Evolutionary conservation across 1,140 invertebrate genomes (phyloP).

Genomic region (Temnothorax longispinosus): DNA sequence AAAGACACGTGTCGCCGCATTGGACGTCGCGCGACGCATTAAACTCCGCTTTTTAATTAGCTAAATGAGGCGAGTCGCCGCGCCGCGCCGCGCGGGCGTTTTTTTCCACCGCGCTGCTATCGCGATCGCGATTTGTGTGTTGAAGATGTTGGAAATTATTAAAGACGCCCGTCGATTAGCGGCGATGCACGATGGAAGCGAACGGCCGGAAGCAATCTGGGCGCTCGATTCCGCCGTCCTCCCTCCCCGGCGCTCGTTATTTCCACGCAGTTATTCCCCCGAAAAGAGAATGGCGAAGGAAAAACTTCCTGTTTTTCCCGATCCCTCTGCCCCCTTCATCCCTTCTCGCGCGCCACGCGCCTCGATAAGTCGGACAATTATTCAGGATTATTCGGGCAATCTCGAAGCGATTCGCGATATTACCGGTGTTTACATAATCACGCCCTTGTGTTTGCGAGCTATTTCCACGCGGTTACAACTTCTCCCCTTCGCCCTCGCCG

Average conservation of each 20-base stretch:
- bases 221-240: background rate
- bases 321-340: background rate
- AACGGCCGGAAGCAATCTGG: constrained; percentile 42
- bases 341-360: background rate
- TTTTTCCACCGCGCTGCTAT: background rate
- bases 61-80: background rate
- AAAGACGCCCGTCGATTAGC: constrained; percentile 43
- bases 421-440: constrained; percentile 36
- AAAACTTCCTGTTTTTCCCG: background rate
- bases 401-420: constrained; percentile 19
- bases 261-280: constrained; percentile 12
- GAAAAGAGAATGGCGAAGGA: background rate
- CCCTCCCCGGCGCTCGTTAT: background rate
- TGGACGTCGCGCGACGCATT: background rate
- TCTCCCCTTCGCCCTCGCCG: background rate
- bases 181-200: constrained; percentile 2
- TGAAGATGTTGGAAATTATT: background rate
- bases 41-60: background rate
- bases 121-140: background rate
- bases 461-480: constrained; percentile 23
- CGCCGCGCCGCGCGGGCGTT: background rate
- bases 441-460: background rate
- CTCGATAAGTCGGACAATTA: background rate
- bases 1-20: background rate
- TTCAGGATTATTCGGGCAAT: background rate